These are phyloP conservation scores for Pseudococcus longispinus DNA, from an alignment of 2,888 invertebrate genomes.

Conservation along the genomic window DNA sequence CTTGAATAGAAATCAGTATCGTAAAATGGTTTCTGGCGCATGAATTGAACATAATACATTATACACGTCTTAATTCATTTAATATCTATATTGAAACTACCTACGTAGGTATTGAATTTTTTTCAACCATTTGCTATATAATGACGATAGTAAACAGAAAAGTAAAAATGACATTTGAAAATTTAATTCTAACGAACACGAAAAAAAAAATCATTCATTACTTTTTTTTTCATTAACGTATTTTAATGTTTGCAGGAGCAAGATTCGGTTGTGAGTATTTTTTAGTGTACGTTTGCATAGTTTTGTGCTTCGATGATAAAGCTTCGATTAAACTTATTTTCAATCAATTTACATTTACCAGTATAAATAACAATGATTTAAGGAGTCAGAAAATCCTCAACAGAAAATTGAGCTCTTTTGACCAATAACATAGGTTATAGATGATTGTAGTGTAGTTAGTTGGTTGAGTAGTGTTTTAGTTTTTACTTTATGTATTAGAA, in stretches of 20 bases:
- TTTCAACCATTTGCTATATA: neutral
- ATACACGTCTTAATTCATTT: too few relatives aligned
- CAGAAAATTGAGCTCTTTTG: neutral
- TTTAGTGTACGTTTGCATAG: neutral
- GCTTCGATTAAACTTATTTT: neutral
- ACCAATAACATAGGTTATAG: neutral
- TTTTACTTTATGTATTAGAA: neutral
- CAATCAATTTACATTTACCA: neutral
- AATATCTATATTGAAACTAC: neutral
- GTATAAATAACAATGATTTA: neutral
- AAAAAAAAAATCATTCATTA: neutral
- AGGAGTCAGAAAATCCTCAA: neutral
- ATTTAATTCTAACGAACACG: neutral
- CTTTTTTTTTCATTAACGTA: constrained; percentile 51
- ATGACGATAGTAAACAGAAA: neutral
- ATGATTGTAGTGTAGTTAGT: neutral
- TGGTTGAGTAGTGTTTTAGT: neutral
- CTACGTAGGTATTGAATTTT: neutral
- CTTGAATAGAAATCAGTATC: neutral
- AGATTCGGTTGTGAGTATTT: constrained; percentile 72
- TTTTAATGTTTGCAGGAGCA: constrained; percentile 68
- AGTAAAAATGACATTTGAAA: neutral
- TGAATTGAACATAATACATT: neutral
- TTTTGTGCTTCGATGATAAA: constrained; percentile 30
- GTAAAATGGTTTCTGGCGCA: neutral